Evolutionary conservation across 2,797 vertebrate genomes (phyloP), one percentile per base, ranked within the genome.

Genomic region (Sylvia borin): DNA sequence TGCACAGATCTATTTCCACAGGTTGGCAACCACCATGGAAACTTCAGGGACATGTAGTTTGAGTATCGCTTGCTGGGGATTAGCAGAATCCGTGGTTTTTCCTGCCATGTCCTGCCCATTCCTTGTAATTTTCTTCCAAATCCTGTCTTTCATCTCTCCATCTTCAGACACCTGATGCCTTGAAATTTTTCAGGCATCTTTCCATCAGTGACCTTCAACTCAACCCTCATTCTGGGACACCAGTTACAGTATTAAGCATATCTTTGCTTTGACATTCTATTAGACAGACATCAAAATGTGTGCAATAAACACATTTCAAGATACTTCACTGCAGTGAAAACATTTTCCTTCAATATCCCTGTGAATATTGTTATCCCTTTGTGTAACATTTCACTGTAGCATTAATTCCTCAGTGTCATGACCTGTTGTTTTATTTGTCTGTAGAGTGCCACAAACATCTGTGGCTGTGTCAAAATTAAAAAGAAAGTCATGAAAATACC

Each of bases 301-400:
- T 68, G 57, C 72, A 70, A 90, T 68, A 88, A 90, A 83, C 85
- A 91, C 61, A 53, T 84, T 90, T 78, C 58, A 81, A 90, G 85
- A 66, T 16, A 55, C 6, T 90, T 64, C 31, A 45, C 5, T 73
- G 29, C 55, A 15, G 9, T 50, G 50, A 91, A 94, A 91, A 78
- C 16, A 54, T 93, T 81, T 84, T 55, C 27, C 40, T 86, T 43
- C 73, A 50, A 60, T 73, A 42, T 88, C 48, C 27, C 55, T 70
- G 51, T 57, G 58, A 90, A 70, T 24, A 50, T 32, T 82, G 19
- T 47, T 61, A 88, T 45, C 16, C 36, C 31, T 84, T 60, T 80
- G 34, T 48, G 71, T 50, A 93, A 87, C 38, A 62, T 79, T 82
- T 85, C 88, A 82, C 29, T 80, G 31, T 34, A 54, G 25, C 61